Base-by-base conservation (phyloP, 1,140 invertebrate species). In the Ditylenchus dipsaci region DNA sequence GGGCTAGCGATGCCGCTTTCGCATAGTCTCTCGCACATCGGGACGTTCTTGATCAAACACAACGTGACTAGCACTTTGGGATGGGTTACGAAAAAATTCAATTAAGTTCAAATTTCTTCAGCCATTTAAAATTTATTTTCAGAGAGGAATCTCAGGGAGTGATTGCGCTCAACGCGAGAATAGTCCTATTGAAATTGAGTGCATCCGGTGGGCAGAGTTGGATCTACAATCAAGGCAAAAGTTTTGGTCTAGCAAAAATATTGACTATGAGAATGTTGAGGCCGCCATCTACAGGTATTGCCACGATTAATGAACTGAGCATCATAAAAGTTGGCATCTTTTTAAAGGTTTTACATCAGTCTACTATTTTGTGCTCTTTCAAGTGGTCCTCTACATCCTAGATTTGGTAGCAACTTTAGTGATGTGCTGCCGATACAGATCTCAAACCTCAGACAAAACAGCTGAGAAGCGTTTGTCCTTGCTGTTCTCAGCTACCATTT, bases 361-460 rank as follows among this genome's bases (percentile, higher is more conserved):
- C 1, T 61, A 61, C 38, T 61, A 61, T 21, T 19, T 61, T 21
- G 38, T 61, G 5, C 5, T 61, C 19, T 30, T 21, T 13, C 59
- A 61, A 61, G 1, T 61, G 1, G 38, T 30, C 3, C 29, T 61
- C 29, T 61, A 26, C 29, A 33, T 61, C 27, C 27, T 61, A 3
- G 59, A 61, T 61, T 33, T 61, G 59, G 59, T 3, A 8, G 59
- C 59, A 1, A 61, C 59, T 21, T 61, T 61, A n/a, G 38, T 61
- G 29, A 61, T 61, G 59, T 61, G 59, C 26, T 61, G 59, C 26
- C 59, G 59, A 3, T 61, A 61, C 38, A 3, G 29, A 27, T 53
- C 49, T 21, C 27, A 61, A 13, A 8, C 19, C 21, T 19, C 8
- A 19, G n/a, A 30, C 29, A 21, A 61, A 61, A 21, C 27, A 21